Percentiles rank a stretch among this genome's conserved stretches.
phyloP scores from a whole-genome alignment of 2,797 vertebrate genomes.

The Calcarius lapponicus region DNA sequence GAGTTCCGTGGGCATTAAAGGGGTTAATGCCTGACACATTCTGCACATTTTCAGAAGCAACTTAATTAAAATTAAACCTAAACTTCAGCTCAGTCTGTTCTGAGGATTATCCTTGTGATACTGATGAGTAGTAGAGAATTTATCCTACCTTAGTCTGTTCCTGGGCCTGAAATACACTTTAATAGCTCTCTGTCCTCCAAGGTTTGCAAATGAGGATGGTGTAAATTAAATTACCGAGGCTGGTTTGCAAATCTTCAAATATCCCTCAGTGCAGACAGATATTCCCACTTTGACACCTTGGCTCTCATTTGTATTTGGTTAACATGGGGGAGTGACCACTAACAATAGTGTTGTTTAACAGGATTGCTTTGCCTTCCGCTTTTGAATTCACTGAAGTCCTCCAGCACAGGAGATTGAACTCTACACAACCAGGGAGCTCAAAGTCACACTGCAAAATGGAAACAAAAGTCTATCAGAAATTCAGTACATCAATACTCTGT shows the following conservation, averaged over 20 bases:
- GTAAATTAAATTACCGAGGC: not conserved
- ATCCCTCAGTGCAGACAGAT: not conserved
- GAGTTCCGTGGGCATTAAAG: not conserved
- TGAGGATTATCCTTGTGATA: not conserved
- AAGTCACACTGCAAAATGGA: constrained; percentile 18
- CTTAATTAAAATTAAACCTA: not conserved
- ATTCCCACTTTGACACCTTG: not conserved
- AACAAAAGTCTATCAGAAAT: constrained; percentile 47
- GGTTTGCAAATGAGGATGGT: not conserved
- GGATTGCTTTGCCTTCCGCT: not conserved
- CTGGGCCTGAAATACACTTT: not conserved
- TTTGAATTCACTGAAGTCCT: constrained; percentile 6
- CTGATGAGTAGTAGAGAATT: not conserved
- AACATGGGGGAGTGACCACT: not conserved
- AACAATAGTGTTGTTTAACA: not conserved
- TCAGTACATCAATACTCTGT: not conserved
- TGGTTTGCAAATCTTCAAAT: not conserved
- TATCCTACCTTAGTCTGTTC: not conserved
- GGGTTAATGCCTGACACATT: not conserved
- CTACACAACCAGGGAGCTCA: not conserved
- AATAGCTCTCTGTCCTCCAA: not conserved
- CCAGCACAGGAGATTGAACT: constrained; percentile 9
- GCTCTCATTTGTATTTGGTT: not conserved
- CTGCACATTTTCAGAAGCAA: not conserved
- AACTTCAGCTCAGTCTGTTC: not conserved